Evolutionary conservation across 2,888 invertebrate genomes (phyloP).

Genomic region (Ryuthela nishihirai): DNA sequence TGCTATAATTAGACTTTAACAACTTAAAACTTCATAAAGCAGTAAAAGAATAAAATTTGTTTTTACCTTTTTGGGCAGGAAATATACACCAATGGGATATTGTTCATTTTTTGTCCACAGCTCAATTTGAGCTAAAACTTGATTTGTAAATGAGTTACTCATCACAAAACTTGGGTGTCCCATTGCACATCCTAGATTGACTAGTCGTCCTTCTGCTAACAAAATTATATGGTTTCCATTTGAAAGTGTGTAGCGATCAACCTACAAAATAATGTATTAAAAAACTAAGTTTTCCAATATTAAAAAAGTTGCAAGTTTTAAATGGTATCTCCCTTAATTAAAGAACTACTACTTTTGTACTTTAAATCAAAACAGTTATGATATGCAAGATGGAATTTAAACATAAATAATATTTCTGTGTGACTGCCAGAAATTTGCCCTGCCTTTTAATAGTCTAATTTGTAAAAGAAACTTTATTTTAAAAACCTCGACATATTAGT

Average conservation of each 20-base stretch:
- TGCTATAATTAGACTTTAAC: neutral
- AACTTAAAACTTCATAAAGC: neutral
- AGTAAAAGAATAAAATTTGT: too few relatives aligned
- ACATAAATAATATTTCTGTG: too few relatives aligned
- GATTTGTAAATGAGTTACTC: slow-evolving; percentile 99
- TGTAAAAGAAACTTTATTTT: too few relatives aligned
- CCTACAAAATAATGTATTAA: slow-evolving; percentile 50
- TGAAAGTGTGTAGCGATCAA: slow-evolving; percentile 80
- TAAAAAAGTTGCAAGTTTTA: too few relatives aligned
- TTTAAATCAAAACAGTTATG: too few relatives aligned
- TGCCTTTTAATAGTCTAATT: too few relatives aligned
- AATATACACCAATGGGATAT: slow-evolving; percentile 85
- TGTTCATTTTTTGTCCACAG: slow-evolving; percentile 84
- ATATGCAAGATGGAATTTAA: too few relatives aligned
- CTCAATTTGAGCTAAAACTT: slow-evolving; percentile 98
- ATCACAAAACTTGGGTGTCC: slow-evolving; percentile 99
- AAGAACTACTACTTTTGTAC: too few relatives aligned
- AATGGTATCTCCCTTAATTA: too few relatives aligned
- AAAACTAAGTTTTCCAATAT: too few relatives aligned
- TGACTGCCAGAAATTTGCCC: too few relatives aligned
- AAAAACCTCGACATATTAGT: too few relatives aligned
- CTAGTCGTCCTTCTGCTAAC: slow-evolving; percentile 92
- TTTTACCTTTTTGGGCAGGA: slow-evolving; percentile 79
- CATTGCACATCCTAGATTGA: slow-evolving; percentile 97
- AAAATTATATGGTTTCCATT: slow-evolving; percentile 92